Conservation (phyloP, 2,888 invertebrate genomes). For the Suillia variegata region DNA sequence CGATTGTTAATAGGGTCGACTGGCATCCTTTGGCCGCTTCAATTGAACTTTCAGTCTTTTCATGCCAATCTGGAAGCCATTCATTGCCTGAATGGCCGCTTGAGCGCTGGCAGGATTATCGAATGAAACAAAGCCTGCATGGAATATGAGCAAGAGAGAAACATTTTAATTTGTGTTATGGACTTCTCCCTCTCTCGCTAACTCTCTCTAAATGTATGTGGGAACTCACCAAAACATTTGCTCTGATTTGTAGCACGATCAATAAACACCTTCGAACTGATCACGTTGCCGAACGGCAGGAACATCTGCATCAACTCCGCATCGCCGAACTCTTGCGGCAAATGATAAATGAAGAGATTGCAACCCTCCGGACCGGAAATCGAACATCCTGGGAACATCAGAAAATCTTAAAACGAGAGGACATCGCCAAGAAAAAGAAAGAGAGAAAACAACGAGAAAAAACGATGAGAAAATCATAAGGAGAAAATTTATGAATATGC, state of each 20-base stretch:
- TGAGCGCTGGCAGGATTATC: conserved; percentile 98
- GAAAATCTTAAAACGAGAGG: conserved; percentile 74
- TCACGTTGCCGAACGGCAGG: conserved; percentile 98
- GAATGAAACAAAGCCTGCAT: conserved; percentile 96
- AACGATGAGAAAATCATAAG: conserved; percentile 30
- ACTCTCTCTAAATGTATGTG: background rate
- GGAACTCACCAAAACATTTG: conserved; percentile 98
- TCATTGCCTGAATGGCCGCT: conserved; percentile 99
- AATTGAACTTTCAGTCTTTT: conserved; percentile 99
- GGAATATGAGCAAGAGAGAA: conserved; percentile 11
- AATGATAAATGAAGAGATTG: conserved; percentile 99
- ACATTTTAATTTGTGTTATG: conserved; percentile 9
- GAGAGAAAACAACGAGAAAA: too few species aligned
- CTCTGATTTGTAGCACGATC: conserved; percentile 99
- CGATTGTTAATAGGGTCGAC: conserved; percentile 93
- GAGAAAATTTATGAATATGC: conserved; percentile 1
- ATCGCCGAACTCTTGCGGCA: conserved; percentile 99
- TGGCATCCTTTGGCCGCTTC: conserved; percentile 98
- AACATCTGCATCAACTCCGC: conserved; percentile 99
- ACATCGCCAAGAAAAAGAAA: conserved; percentile 57
- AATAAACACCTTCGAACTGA: conserved; percentile 99
- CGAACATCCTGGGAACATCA: conserved; percentile 86
- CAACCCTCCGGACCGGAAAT: conserved; percentile 99
- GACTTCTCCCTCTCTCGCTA: too few species aligned
- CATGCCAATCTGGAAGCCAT: conserved; percentile 99